Evolutionary conservation across 2,888 invertebrate genomes (phyloP).

Genomic region (Polietes domitor): DNA sequence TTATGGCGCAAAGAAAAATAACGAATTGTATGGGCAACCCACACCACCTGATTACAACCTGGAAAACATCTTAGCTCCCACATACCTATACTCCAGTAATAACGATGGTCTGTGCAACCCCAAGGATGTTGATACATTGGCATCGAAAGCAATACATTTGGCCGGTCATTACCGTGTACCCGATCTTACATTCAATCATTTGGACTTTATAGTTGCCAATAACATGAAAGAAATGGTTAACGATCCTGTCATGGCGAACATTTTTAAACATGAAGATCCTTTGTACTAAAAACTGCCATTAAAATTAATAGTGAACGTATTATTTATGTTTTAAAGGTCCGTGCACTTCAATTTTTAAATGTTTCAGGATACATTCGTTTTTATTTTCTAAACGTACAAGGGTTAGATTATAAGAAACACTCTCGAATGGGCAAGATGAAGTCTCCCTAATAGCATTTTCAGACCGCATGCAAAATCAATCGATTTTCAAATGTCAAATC

Average conservation of each 20-base stretch:
- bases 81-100: conserved; percentile 74
- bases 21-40: conserved; percentile 71
- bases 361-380: no score
- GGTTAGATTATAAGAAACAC: no score
- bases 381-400: no score
- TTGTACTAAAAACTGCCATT: not conserved
- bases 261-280: conserved; percentile 46
- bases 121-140: conserved; percentile 73
- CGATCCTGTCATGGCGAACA: conserved; percentile 70
- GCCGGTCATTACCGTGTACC: conserved; percentile 75
- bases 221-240: conserved; percentile 75
- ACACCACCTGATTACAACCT: conserved; percentile 75
- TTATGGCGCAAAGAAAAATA: conserved; percentile 73
- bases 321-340: no score
- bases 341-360: no score
- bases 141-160: conserved; percentile 68
- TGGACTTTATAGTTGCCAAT: conserved; percentile 76
- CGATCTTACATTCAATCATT: conserved; percentile 74
- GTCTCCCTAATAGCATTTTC: no score
- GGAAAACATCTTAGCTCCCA: conserved; percentile 72
- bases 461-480: no score
- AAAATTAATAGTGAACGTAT: conserved; percentile 42
- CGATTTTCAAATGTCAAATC: no score
- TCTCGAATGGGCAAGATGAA: no score
- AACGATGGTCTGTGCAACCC: conserved; percentile 76